Evolutionary conservation across 2,797 vertebrate species (phyloP).

Genomic region (Moxostoma hubbsi): DNA sequence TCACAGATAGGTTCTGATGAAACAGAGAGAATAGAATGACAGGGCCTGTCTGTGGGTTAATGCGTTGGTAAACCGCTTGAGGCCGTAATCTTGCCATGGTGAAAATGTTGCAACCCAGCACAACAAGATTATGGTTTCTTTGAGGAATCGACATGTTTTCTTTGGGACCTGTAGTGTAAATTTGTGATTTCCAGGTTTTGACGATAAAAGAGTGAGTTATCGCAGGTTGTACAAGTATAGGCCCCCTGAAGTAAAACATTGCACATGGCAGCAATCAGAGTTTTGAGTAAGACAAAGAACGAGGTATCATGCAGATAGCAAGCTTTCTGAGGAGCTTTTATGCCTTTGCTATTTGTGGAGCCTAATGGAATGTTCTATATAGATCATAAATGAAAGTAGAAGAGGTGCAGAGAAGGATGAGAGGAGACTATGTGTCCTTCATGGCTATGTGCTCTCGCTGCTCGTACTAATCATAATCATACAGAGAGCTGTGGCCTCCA

Average conservation of each 20-base stretch:
- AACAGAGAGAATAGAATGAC: slow-evolving; percentile 38
- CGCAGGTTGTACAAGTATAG: not conserved
- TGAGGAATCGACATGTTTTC: not conserved
- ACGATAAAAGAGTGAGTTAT: not conserved
- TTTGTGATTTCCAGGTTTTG: slow-evolving; percentile 8
- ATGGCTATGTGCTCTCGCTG: slow-evolving; percentile 24
- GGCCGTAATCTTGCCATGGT: slow-evolving; percentile 1
- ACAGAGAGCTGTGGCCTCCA: slow-evolving; percentile 30
- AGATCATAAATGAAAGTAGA: slow-evolving; percentile 43
- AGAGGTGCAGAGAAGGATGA: slow-evolving; percentile 25
- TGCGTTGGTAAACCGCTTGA: slow-evolving; percentile 9
- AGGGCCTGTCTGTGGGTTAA: not conserved
- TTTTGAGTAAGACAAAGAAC: slow-evolving; percentile 26
- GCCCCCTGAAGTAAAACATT: not conserved
- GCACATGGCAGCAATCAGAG: slow-evolving; percentile 4
- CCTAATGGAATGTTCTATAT: slow-evolving; percentile 29
- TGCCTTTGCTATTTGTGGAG: slow-evolving; percentile 29
- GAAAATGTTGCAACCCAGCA: slow-evolving; percentile 36
- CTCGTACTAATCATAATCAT: slow-evolving; percentile 41
- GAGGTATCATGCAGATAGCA: not conserved
- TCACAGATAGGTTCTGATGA: slow-evolving; percentile 41
- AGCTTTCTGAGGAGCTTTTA: slow-evolving; percentile 24
- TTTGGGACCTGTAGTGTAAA: slow-evolving; percentile 19
- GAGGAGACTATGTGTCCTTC: slow-evolving; percentile 38
- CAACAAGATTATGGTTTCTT: slow-evolving; percentile 33